phyloP scores from a whole-genome alignment of 2,113 vertebrate species.

The Misgurnus anguillicaudatus region DNA sequence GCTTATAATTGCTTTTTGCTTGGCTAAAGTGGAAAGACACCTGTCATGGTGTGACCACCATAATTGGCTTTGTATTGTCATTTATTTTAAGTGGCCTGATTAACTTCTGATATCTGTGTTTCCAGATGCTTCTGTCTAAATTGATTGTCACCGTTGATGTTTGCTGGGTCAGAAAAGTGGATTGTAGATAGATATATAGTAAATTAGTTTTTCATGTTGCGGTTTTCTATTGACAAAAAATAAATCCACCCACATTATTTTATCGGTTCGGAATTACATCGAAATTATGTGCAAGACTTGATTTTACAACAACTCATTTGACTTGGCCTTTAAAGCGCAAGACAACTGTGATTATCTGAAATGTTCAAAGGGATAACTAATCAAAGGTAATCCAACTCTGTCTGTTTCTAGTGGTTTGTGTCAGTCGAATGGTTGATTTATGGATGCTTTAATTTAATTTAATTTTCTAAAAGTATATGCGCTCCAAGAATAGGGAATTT shows the following conservation, averaged over 20 bases:
- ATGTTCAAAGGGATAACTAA: slow-evolving; percentile 62
- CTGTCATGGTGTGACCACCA: slow-evolving; percentile 45
- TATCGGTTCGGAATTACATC: too few relatives aligned
- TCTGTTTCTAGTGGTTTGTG: slow-evolving; percentile 31
- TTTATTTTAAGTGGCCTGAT: slow-evolving; percentile 50
- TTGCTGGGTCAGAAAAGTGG: not conserved
- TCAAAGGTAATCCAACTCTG: slow-evolving; percentile 55
- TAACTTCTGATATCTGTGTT: slow-evolving; percentile 50
- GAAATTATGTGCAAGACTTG: not conserved
- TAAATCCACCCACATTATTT: not conserved
- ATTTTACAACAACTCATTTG: slow-evolving; percentile 3
- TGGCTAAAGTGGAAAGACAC: slow-evolving; percentile 35
- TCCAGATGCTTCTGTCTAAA: slow-evolving; percentile 33
- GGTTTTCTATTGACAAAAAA: not conserved
- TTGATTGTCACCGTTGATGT: not conserved
- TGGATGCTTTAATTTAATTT: slow-evolving; percentile 6
- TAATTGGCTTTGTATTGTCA: slow-evolving; percentile 42
- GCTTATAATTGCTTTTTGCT: slow-evolving; percentile 1
- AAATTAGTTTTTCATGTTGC: not conserved
- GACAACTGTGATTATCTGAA: slow-evolving; percentile 68
- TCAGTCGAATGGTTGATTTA: not conserved
- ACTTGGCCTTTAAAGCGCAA: slow-evolving; percentile 15
- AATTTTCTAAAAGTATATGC: not conserved
- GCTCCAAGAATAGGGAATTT: not conserved
- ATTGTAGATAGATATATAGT: not conserved